These are phyloP conservation scores for Jordanella pulchra DNA, from an alignment of 2,797 vertebrate species.

Conservation along the genomic window DNA sequence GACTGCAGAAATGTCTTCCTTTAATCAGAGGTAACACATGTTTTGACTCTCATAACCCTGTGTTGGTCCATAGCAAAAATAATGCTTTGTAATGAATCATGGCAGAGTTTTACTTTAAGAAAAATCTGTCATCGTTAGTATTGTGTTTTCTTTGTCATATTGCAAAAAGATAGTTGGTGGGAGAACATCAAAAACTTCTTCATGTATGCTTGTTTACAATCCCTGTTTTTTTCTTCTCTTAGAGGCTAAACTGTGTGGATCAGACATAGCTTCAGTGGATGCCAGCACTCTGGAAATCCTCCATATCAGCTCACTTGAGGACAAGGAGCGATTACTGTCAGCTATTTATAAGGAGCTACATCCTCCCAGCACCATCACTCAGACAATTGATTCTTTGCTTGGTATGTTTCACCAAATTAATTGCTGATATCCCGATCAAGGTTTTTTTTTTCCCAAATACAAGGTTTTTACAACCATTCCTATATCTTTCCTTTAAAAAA, in stretches of 20 bases:
- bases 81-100: background rate
- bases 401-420: constrained; percentile 49
- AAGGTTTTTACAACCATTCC: background rate
- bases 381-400: constrained; percentile 69
- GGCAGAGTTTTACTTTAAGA: background rate
- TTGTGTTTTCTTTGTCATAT: background rate
- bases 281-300: constrained; percentile 71
- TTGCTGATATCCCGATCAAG: background rate
- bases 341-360: constrained; percentile 79
- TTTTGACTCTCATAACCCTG: constrained; percentile 28
- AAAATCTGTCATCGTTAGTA: background rate
- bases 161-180: background rate
- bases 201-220: background rate
- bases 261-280: constrained; percentile 76
- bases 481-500: background rate
- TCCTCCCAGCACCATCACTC: constrained; percentile 67
- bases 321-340: constrained; percentile 77
- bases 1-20: constrained; percentile 77
- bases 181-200: background rate
- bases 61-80: constrained; percentile 17
- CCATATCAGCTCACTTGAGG: constrained; percentile 70
- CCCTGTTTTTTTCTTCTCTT: constrained; percentile 34
- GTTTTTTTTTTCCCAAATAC: background rate
- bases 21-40: constrained; percentile 77
- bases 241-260: constrained; percentile 77